Conservation (phyloP, 2,797 vertebrate species). For the Cirrhinus mrigala region DNA sequence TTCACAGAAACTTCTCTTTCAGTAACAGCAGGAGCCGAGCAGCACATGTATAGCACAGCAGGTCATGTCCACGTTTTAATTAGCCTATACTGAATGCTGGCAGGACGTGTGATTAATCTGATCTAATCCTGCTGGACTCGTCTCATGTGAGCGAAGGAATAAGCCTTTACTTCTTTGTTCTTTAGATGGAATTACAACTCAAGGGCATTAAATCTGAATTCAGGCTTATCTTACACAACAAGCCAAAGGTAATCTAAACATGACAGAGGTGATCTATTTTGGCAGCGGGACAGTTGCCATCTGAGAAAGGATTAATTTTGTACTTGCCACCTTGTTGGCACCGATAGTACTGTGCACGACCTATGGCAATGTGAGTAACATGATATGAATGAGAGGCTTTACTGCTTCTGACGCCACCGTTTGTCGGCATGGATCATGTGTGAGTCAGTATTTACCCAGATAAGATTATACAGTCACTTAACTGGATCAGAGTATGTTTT, state of each 20-base stretch:
- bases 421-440: constrained; percentile 18
- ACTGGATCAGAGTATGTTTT: constrained; percentile 1
- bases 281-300: constrained; percentile 24
- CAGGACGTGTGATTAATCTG: constrained; percentile 46
- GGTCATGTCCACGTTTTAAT: constrained; percentile 25
- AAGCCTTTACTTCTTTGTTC: constrained; percentile 29
- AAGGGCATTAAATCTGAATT: constrained; percentile 48
- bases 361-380: constrained; percentile 29
- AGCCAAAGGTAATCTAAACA: constrained; percentile 44
- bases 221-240: constrained; percentile 43
- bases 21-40: constrained; percentile 5
- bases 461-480: constrained; percentile 2
- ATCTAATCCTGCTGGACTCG: constrained; percentile 19
- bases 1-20: constrained; percentile 1
- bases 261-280: constrained; percentile 41
- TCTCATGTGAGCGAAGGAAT: constrained; percentile 30
- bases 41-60: constrained; percentile 23
- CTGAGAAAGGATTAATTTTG: constrained; percentile 41
- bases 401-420: constrained; percentile 3
- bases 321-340: constrained; percentile 46
- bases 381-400: constrained; percentile 18
- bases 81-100: constrained; percentile 34
- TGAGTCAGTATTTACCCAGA: constrained; percentile 3
- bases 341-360: constrained; percentile 1
- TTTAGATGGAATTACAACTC: constrained; percentile 52